Conservation (phyloP, 2,113 vertebrate species). For the Sander vitreus region DNA sequence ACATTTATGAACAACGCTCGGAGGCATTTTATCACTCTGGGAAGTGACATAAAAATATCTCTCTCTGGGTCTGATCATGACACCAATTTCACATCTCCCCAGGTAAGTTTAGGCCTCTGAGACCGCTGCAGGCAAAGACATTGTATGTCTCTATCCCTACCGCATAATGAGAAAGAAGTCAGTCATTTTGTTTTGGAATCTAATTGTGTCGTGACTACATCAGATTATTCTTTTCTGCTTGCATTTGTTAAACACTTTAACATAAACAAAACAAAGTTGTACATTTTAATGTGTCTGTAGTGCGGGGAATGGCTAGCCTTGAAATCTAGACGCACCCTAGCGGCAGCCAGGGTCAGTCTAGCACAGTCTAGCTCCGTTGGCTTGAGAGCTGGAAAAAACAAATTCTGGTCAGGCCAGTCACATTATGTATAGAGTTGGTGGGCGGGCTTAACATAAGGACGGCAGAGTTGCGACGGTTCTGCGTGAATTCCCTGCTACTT, state of each 20-base stretch:
- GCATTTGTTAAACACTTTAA: background rate
- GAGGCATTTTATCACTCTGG: conserved; percentile 47
- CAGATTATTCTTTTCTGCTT: background rate
- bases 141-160: background rate
- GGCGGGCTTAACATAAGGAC: too few relatives aligned
- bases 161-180: conserved; percentile 6
- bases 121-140: conserved; percentile 16
- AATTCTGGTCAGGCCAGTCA: too few relatives aligned
- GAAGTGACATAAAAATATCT: conserved; percentile 48
- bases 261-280: background rate
- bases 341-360: too few relatives aligned
- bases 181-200: background rate
- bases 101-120: background rate
- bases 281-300: background rate
- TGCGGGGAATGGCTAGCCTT: background rate
- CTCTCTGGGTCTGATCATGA: background rate
- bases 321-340: too few relatives aligned
- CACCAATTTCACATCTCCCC: conserved; percentile 17
- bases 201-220: background rate
- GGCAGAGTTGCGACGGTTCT: too few relatives aligned
- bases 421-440: too few relatives aligned
- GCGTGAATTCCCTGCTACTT: too few relatives aligned
- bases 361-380: too few relatives aligned
- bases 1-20: conserved; percentile 57
- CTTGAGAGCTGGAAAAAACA: too few relatives aligned